These are phyloP conservation scores for Astreopora myriophthalma DNA, from an alignment of 64 coral and sea anemone species.

Conservation along the genomic window DNA sequence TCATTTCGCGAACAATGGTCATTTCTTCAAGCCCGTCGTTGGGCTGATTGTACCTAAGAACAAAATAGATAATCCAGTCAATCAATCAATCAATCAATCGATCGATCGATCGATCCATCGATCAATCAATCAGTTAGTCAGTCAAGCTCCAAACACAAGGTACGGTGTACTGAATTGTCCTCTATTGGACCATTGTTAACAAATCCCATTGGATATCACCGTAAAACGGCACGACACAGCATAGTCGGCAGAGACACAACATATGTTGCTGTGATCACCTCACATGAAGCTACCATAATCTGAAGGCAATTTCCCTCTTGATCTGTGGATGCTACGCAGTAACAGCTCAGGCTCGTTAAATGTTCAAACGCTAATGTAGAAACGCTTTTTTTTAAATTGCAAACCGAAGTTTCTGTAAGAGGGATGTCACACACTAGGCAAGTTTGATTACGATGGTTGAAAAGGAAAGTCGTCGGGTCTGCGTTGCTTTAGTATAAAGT, in stretches of 20 bases:
- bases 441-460: neutral
- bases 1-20: neutral
- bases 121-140: neutral
- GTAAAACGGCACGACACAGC: neutral
- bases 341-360: neutral
- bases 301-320: neutral
- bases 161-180: neutral
- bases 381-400: too few species aligned
- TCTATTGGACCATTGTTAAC: neutral
- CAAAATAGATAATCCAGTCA: neutral
- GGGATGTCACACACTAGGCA: neutral
- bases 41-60: neutral
- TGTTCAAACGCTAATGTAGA: neutral
- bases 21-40: neutral
- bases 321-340: neutral
- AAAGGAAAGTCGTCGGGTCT: neutral
- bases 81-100: neutral
- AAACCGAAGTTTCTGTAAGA: neutral
- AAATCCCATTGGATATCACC: neutral
- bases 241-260: neutral
- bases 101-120: neutral
- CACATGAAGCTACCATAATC: neutral
- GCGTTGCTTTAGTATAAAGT: neutral
- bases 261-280: neutral
- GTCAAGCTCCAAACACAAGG: neutral